Percentiles rank a stretch among this genome's conserved stretches.
Conservation (phyloP, 2,888 invertebrate species). For the Eristalinus sepulchralis region DNA sequence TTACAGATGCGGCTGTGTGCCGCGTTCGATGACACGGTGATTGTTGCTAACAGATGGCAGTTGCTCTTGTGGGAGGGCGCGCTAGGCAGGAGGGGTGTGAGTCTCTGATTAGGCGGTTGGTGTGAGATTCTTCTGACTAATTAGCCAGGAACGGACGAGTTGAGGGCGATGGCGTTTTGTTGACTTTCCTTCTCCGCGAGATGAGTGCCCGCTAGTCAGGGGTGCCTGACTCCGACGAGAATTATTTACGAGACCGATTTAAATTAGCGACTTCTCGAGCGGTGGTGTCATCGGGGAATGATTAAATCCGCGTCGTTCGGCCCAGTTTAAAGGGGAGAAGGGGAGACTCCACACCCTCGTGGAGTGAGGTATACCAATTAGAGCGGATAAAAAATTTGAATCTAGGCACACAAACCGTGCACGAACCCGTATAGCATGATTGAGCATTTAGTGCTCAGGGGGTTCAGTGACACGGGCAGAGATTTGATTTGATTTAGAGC, state of each 20-base stretch:
- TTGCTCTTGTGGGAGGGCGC: slow-evolving; percentile 3
- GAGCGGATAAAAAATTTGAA: background rate
- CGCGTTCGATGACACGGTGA: slow-evolving; percentile 8
- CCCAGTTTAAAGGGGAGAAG: background rate
- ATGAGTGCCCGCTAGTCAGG: background rate
- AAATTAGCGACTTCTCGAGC: slow-evolving; percentile 1
- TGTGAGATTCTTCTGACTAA: slow-evolving; percentile 40
- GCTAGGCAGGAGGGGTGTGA: background rate
- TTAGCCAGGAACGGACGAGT: slow-evolving; percentile 2
- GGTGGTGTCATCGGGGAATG: background rate
- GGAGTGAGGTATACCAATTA: too few relatives aligned
- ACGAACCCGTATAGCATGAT: background rate
- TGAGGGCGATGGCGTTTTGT: background rate
- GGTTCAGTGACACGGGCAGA: background rate
- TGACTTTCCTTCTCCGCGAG: background rate
- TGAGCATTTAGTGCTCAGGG: background rate
- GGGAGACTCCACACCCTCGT: background rate
- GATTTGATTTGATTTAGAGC: background rate
- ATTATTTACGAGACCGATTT: background rate
- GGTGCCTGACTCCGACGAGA: slow-evolving; percentile 4
- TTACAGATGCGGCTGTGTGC: background rate
- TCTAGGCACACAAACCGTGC: too few relatives aligned
- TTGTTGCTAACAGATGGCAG: slow-evolving; percentile 41
- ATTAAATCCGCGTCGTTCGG: background rate
- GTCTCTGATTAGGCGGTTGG: slow-evolving; percentile 6